Conservation (phyloP, 2,888 invertebrate genomes). For the Caenorhabditis plicata region DNA sequence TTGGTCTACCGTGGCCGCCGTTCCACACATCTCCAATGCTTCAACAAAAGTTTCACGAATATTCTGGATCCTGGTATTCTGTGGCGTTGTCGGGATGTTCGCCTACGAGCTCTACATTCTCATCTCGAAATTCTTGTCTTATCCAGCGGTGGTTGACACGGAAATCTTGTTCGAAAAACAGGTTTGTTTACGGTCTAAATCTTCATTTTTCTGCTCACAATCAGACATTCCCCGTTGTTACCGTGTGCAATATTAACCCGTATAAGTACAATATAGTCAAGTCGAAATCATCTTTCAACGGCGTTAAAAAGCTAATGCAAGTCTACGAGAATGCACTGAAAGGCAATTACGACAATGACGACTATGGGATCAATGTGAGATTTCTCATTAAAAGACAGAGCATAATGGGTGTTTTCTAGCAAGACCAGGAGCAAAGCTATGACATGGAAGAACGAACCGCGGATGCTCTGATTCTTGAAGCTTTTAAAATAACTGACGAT, state of each 20-base stretch:
- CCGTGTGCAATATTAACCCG: slow-evolving; percentile 51
- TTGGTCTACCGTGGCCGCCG: slow-evolving; percentile 48
- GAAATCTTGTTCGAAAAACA: slow-evolving; percentile 39
- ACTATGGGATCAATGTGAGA: slow-evolving; percentile 24
- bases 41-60: slow-evolving; percentile 39
- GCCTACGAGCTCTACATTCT: slow-evolving; percentile 40
- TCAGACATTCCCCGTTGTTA: slow-evolving; percentile 45
- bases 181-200: slow-evolving; percentile 6
- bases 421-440: slow-evolving; percentile 16
- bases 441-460: slow-evolving; percentile 22
- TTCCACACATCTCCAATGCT: slow-evolving; percentile 46
- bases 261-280: slow-evolving; percentile 38
- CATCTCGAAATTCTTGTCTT: slow-evolving; percentile 39
- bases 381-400: background rate
- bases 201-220: background rate
- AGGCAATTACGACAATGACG: slow-evolving; percentile 11
- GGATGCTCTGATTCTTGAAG: slow-evolving; percentile 29
- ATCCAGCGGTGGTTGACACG: slow-evolving; percentile 36
- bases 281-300: slow-evolving; percentile 12
- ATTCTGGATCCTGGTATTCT: slow-evolving; percentile 44
- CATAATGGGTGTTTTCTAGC: slow-evolving; percentile 5
- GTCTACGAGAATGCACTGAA: slow-evolving; percentile 15
- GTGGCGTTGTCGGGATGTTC: slow-evolving; percentile 34
- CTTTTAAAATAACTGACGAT: slow-evolving; percentile 16
- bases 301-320: slow-evolving; percentile 27